Evolutionary conservation across 2,113 vertebrate genomes (phyloP).

Genomic region (Indri indri): DNA sequence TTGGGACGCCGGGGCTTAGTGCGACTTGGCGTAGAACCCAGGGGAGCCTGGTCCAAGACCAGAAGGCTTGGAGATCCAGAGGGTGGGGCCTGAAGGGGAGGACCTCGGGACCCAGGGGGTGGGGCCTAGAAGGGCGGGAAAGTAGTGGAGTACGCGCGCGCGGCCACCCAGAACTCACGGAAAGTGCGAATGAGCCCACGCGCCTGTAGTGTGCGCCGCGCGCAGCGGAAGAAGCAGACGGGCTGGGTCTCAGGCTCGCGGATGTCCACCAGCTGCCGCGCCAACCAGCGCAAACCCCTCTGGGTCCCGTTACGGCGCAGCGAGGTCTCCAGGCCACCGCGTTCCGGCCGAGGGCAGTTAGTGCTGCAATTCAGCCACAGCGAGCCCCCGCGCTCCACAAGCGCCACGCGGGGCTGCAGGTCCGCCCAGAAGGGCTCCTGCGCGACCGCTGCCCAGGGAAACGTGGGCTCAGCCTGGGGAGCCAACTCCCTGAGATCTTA

Average conservation of each 20-base stretch:
- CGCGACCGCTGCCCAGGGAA: constrained; percentile 50
- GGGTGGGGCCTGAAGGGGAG: background rate
- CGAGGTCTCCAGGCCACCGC: constrained; percentile 79
- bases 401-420: constrained; percentile 72
- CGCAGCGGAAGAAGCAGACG: constrained; percentile 78
- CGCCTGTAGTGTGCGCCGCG: constrained; percentile 66
- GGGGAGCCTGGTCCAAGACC: background rate
- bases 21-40: background rate
- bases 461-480: constrained; percentile 47
- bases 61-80: background rate
- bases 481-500: background rate
- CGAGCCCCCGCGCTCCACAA: constrained; percentile 78
- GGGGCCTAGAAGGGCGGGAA: background rate
- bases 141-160: background rate
- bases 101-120: background rate
- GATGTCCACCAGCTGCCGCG: constrained; percentile 78
- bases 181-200: constrained; percentile 76
- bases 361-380: constrained; percentile 81
- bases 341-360: constrained; percentile 75
- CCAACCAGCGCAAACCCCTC: constrained; percentile 76
- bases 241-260: constrained; percentile 73
- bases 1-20: background rate
- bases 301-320: constrained; percentile 74
- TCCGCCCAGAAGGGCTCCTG: constrained; percentile 78
- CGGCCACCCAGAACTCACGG: constrained; percentile 71